Percentiles rank a stretch among this genome's conserved stretches.
Evolutionary conservation across 2,797 vertebrate genomes (phyloP).

Genomic region (Poecile montanus): DNA sequence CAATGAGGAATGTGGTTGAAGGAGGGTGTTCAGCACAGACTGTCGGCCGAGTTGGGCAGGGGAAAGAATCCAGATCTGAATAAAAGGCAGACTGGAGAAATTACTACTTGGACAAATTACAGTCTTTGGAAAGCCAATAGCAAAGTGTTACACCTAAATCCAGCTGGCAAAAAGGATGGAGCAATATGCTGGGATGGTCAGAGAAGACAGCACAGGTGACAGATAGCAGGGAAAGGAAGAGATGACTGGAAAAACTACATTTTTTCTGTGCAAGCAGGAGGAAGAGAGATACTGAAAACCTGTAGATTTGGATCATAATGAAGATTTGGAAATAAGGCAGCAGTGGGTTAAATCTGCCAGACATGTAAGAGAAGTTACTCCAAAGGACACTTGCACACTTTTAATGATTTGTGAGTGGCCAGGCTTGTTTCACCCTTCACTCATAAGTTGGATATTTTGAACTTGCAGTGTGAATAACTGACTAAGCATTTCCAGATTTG

Average conservation of each 20-base stretch:
- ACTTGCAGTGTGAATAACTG: constrained; percentile 49
- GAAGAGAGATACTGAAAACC: background rate
- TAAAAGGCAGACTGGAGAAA: background rate
- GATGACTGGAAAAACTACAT: background rate
- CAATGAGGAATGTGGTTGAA: background rate
- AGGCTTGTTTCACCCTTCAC: constrained; percentile 14
- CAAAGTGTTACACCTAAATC: background rate
- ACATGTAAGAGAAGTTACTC: fast-evolving
- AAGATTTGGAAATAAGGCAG: background rate
- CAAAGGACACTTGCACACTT: background rate
- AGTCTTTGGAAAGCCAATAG: background rate
- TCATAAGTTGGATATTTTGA: constrained; percentile 44
- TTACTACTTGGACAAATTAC: background rate
- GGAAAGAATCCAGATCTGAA: background rate
- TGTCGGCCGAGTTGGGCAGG: fast-evolving
- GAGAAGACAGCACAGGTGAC: background rate
- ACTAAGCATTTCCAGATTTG: constrained; percentile 70
- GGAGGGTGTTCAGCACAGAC: background rate
- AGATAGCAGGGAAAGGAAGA: background rate
- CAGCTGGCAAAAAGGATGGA: background rate
- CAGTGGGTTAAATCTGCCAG: background rate
- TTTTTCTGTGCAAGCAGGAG: background rate
- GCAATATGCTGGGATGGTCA: background rate
- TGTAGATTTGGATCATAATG: background rate
- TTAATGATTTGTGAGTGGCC: background rate